Evolutionary conservation across 1,140 invertebrate genomes (phyloP), one percentile per base, ranked within the genome.

Genomic region (Saxidomus purpurata): DNA sequence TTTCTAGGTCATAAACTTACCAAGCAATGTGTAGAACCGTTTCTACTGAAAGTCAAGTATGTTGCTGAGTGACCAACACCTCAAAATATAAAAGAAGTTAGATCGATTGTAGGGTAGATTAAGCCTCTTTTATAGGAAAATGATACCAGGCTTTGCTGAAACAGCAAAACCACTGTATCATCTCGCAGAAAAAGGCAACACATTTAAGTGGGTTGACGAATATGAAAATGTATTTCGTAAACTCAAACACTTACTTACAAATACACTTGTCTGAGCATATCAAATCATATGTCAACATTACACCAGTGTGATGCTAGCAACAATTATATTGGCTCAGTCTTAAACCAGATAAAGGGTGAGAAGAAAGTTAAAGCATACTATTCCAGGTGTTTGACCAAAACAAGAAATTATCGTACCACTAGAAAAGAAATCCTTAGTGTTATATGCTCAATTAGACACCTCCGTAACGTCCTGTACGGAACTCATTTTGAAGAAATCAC

Each of bases 371-470:
- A 43, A 69, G 81, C 59, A 4, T 84, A 69, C 28, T 34, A 61
- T 17, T 90, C 86, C 74, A 83, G 52, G 31, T 59, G 79, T 3
- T 76, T 93, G 15, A 89, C 61, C 38, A 80, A 28, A 25, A 90
- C 95, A 96, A 87, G 93, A 86, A 95, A 96, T 15, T 97, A 97
- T 91, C 92, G 90, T 77, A 81, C 80, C 1, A 92, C 91, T 19
- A 22, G 89, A 92, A 89, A 49, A 55, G 91, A 93, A 89, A 63
- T 93, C 1, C 77, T 91, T 6, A 90, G 89, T n/a, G 74, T 92
- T 36, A 67, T 92, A 8, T 38, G 28, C 28, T 74, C 49, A 8
- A 43, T 90, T 19, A 80, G 81, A 74, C 19, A 89, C 8, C 92
- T 92, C 67, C 69, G 89, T 38, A 34, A 47, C 17, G 92, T 92